phyloP scores from a whole-genome alignment of 2,797 vertebrate genomes.

The Trachurus trachurus region DNA sequence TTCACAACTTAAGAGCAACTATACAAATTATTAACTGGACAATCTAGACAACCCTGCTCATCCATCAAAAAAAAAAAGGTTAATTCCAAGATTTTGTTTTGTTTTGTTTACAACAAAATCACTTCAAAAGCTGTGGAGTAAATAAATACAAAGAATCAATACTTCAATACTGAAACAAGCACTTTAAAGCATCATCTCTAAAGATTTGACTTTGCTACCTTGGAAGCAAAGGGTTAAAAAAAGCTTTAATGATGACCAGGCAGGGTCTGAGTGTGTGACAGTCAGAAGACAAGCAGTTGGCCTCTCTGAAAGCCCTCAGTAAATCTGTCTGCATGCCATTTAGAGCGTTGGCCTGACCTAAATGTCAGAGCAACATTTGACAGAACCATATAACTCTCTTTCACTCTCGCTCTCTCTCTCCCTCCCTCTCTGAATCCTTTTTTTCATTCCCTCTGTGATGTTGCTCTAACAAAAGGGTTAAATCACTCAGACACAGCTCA shows the following conservation, averaged over 20 bases:
- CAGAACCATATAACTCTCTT: conserved; percentile 62
- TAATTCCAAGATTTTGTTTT: too few species aligned
- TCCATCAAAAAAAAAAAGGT: too few species aligned
- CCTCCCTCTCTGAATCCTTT: conserved; percentile 18
- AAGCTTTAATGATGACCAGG: conserved; percentile 42
- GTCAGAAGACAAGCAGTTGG: conserved; percentile 59
- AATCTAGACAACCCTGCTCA: neutral
- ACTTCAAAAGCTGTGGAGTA: neutral
- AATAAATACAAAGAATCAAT: neutral
- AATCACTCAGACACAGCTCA: conserved; percentile 46
- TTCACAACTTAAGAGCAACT: neutral
- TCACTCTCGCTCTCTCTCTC: conserved; percentile 28
- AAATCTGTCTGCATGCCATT: conserved; percentile 76
- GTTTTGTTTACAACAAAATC: neutral
- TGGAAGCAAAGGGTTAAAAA: conserved; percentile 31
- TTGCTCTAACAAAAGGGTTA: conserved; percentile 56
- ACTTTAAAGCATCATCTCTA: neutral
- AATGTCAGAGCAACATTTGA: conserved; percentile 76
- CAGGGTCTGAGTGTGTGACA: conserved; percentile 55
- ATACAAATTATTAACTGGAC: neutral
- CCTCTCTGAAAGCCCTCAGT: conserved; percentile 65
- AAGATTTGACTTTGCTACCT: neutral
- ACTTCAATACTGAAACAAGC: neutral
- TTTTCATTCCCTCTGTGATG: conserved; percentile 34
- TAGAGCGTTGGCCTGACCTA: conserved; percentile 72